Evolutionary conservation across 2,888 invertebrate species (phyloP).

Genomic region (Lampropteryx suffumata): DNA sequence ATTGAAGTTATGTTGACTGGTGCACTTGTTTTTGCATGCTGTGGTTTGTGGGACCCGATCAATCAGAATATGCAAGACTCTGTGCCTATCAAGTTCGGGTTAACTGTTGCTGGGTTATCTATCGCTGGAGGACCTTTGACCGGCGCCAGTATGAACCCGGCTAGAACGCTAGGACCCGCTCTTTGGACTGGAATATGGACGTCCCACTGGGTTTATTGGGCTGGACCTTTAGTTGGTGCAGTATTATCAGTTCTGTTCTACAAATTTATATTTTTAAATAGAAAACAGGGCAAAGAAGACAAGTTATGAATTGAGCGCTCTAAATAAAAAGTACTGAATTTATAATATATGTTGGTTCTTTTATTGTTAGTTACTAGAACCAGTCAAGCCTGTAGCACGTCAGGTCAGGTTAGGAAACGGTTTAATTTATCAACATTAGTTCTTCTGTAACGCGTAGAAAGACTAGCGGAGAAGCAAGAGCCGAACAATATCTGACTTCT

Average conservation of each 20-base stretch:
- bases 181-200: constrained; percentile 86
- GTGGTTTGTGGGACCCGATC: constrained; percentile 88
- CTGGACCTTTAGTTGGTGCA: constrained; percentile 80
- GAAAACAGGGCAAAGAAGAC: not conserved
- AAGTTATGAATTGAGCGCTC: not conserved
- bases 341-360: no score
- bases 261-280: constrained; percentile 51
- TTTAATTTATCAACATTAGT: no score
- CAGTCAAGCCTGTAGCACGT: no score
- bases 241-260: constrained; percentile 55
- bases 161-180: constrained; percentile 87
- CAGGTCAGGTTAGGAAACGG: no score
- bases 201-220: constrained; percentile 89
- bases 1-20: constrained; percentile 86
- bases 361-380: no score
- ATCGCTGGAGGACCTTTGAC: constrained; percentile 87
- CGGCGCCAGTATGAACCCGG: constrained; percentile 89
- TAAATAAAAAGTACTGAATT: no score
- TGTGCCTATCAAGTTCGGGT: constrained; percentile 85
- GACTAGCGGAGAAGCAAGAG: no score
- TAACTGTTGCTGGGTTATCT: constrained; percentile 85
- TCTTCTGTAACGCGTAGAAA: no score
- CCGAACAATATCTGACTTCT: no score
- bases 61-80: constrained; percentile 86
- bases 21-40: constrained; percentile 85